Conservation (phyloP, 2,113 vertebrate species). For the Cryptotis parvus region DNA sequence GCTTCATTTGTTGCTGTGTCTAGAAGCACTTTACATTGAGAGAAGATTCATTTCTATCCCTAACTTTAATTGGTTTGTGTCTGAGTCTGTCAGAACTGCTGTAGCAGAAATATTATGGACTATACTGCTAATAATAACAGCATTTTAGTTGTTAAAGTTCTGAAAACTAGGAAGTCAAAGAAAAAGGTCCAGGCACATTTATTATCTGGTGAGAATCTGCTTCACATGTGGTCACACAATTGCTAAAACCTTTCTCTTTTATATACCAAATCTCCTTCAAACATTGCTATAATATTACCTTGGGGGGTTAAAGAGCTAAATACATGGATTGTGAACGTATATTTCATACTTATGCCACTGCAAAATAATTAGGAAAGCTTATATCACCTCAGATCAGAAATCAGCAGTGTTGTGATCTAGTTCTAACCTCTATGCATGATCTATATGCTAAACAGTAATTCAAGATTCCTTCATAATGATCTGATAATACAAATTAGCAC, state of each 20-base stretch:
- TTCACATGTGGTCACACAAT: background rate
- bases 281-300: background rate
- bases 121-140: background rate
- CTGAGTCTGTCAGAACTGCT: background rate
- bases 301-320: background rate
- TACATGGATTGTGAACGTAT: background rate
- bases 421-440: background rate
- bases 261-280: background rate
- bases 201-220: background rate
- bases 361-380: background rate
- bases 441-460: background rate
- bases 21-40: background rate
- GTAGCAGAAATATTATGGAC: background rate
- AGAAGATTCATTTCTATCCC: background rate
- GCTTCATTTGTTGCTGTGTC: background rate
- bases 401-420: background rate
- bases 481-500: background rate
- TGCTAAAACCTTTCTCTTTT: background rate
- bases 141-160: background rate
- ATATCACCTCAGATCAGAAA: background rate
- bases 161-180: background rate
- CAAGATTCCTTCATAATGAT: background rate
- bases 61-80: background rate
- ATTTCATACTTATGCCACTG: background rate
- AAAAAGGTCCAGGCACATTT: background rate